Conservation (phyloP, 2,113 vertebrate species). For the Neolamprologus tretocephalus region DNA sequence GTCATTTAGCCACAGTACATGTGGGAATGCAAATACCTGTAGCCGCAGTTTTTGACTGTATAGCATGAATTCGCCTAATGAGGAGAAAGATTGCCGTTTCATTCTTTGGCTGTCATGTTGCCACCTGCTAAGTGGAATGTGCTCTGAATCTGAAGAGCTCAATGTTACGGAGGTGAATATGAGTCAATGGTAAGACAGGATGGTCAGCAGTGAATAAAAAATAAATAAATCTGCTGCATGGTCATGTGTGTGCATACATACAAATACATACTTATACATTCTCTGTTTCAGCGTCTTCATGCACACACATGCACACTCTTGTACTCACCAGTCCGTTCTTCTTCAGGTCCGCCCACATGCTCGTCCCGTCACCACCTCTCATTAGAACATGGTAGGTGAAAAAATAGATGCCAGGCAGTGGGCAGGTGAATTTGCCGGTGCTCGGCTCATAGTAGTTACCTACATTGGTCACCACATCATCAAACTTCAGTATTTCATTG, state of each 20-base stretch:
- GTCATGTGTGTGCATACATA: constrained; percentile 22
- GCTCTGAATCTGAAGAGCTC: constrained; percentile 58
- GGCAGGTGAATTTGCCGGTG: constrained; percentile 95
- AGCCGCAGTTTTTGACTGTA: constrained; percentile 35
- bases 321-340: constrained; percentile 89
- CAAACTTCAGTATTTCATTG: constrained; percentile 89
- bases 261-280: neutral
- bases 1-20: constrained; percentile 52
- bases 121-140: constrained; percentile 54
- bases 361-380: constrained; percentile 93
- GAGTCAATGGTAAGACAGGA: constrained; percentile 27
- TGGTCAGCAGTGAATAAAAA: constrained; percentile 5
- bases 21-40: constrained; percentile 58
- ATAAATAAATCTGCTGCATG: neutral
- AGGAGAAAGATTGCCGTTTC: constrained; percentile 45
- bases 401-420: constrained; percentile 92
- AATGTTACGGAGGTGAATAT: constrained; percentile 42
- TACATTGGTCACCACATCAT: constrained; percentile 95
- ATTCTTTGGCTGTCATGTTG: constrained; percentile 50
- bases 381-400: constrained; percentile 97
- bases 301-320: neutral
- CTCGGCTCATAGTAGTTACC: constrained; percentile 96
- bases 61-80: constrained; percentile 57
- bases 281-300: neutral
- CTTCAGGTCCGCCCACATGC: constrained; percentile 95